Evolutionary conservation across 2,113 vertebrate genomes (phyloP).

Genomic region (Limanda limanda): DNA sequence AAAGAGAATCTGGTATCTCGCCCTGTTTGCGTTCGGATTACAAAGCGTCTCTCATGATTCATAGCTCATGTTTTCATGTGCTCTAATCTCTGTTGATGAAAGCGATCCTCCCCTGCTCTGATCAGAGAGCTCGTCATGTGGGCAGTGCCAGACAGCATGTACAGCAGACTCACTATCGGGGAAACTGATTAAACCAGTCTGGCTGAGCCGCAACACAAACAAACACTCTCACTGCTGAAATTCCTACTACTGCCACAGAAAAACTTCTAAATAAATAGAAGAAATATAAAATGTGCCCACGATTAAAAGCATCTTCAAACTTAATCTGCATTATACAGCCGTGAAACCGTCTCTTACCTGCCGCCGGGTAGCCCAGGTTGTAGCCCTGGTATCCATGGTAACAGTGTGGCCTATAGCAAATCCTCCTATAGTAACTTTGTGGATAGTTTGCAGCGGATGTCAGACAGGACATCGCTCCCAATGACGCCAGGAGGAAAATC

Average conservation of each 20-base stretch:
- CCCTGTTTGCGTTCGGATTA: conserved; percentile 23
- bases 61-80: conserved; percentile 35
- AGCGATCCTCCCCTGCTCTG: conserved; percentile 18
- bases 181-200: conserved; percentile 33
- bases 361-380: conserved; percentile 54
- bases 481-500: conserved; percentile 74
- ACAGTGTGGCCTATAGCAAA: conserved; percentile 86
- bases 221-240: conserved; percentile 10
- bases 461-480: conserved; percentile 62
- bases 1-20: conserved; percentile 18
- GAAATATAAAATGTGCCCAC: not conserved
- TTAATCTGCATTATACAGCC: not conserved
- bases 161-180: conserved; percentile 43
- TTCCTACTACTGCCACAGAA: not conserved
- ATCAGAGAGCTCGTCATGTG: conserved; percentile 27
- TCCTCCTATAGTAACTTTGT: conserved; percentile 83
- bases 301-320: not conserved
- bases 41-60: conserved; percentile 32
- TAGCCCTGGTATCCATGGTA: conserved; percentile 77
- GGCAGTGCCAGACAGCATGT: conserved; percentile 28
- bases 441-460: conserved; percentile 68
- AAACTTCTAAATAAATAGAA: not conserved
- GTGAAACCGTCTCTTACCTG: conserved; percentile 79
- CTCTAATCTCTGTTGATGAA: conserved; percentile 54
- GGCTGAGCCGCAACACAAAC: not conserved